A percentile compares a stretch with the other conserved stretches of the same genome.
Evolutionary conservation across 2,113 vertebrate genomes (phyloP).

Genomic region (Megatriorchis doriae): DNA sequence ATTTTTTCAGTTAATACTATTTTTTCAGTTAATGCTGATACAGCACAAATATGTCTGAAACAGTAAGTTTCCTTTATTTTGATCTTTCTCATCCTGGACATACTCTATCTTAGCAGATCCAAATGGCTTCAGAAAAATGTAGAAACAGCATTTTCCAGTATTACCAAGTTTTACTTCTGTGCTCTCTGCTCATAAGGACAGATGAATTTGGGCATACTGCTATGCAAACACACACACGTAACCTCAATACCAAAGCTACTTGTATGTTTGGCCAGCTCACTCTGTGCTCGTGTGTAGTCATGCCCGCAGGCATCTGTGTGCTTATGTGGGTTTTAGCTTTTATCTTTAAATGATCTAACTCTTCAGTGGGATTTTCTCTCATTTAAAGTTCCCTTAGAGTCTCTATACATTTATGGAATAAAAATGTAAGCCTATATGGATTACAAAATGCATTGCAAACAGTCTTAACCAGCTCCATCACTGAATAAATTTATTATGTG

Average conservation of each 20-base stretch:
- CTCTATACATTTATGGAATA: neutral
- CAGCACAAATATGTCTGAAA: neutral
- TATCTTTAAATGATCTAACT: neutral
- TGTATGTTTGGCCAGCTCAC: neutral
- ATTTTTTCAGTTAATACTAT: neutral
- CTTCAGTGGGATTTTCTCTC: neutral
- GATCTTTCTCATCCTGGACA: neutral
- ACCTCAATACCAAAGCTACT: neutral
- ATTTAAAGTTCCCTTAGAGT: neutral
- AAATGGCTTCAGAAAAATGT: neutral
- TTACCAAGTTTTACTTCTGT: neutral
- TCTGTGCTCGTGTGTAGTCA: neutral
- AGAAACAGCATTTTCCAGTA: neutral
- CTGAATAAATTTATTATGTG: neutral
- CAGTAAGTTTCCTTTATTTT: neutral
- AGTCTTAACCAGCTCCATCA: neutral
- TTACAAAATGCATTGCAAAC: neutral
- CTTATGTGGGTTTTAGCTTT: neutral
- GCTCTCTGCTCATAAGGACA: neutral
- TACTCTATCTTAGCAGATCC: neutral
- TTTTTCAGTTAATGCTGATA: no score
- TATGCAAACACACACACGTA: neutral
- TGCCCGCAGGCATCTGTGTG: neutral
- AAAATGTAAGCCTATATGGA: neutral
- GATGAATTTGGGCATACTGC: neutral